phyloP scores from a whole-genome alignment of 2,888 invertebrate genomes.

The Cryptocheilus praepositus region DNA sequence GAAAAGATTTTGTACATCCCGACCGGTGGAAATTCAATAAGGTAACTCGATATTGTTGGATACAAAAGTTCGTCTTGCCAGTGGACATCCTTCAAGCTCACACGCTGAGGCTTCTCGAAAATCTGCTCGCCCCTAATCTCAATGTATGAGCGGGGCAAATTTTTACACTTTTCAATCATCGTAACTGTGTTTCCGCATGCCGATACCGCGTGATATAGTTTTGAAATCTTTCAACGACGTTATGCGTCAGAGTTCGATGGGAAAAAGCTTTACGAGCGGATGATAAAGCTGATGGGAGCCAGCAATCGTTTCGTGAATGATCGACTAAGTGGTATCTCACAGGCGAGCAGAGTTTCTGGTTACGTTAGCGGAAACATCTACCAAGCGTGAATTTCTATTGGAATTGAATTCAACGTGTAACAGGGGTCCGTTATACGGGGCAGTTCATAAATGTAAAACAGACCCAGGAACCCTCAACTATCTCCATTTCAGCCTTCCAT shows the following conservation, averaged over 20 bases:
- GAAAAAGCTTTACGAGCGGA: conserved; percentile 12
- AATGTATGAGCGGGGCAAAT: no score
- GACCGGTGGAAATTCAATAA: conserved; percentile 13
- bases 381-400: conserved; percentile 11
- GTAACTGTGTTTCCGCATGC: no score
- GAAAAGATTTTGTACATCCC: conserved; percentile 17
- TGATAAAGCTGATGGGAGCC: conserved; percentile 13
- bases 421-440: no score
- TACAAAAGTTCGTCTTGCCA: conserved; percentile 6
- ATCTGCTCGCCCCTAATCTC: background rate
- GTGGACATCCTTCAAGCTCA: conserved; percentile 7
- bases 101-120: background rate
- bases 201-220: no score
- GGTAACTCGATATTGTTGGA: conserved; percentile 24
- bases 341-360: conserved; percentile 14
- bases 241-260: no score
- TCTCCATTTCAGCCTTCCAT: no score
- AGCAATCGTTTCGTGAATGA: background rate
- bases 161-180: no score
- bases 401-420: conserved; percentile 9
- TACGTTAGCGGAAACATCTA: conserved; percentile 11
- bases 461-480: background rate
- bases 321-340: background rate
- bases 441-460: no score
- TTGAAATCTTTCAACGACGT: no score